Evolutionary conservation across 2,888 invertebrate species (phyloP).

Genomic region (Monochamus alternatus): DNA sequence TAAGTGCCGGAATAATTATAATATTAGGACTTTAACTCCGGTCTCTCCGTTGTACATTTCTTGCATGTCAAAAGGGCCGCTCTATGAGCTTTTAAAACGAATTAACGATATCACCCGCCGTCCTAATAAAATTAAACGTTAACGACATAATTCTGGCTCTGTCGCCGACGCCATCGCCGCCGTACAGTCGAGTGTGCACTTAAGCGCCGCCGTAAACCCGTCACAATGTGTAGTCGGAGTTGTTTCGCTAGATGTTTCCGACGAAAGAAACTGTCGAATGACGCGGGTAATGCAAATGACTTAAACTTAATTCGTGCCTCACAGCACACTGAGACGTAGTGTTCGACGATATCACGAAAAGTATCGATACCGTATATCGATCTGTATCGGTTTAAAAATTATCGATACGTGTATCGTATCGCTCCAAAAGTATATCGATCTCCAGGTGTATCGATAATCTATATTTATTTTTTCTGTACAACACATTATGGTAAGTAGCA

Average conservation of each 20-base stretch:
- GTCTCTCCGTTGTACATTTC: constrained; percentile 60
- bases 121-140: constrained; percentile 52
- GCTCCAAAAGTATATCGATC: too few relatives aligned
- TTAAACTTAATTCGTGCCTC: neutral
- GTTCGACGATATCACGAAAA: too few relatives aligned
- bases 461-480: too few relatives aligned
- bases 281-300: neutral
- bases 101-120: constrained; percentile 57
- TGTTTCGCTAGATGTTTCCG: constrained; percentile 7
- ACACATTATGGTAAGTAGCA: too few relatives aligned
- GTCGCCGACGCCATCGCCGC: constrained; percentile 15
- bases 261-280: constrained; percentile 3
- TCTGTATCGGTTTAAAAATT: too few relatives aligned
- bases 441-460: too few relatives aligned
- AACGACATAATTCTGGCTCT: constrained; percentile 40
- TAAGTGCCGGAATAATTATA: constrained; percentile 68
- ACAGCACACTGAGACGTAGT: too few relatives aligned
- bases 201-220: constrained; percentile 27
- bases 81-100: constrained; percentile 54
- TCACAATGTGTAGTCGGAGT: constrained; percentile 29
- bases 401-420: too few relatives aligned
- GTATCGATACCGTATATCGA: too few relatives aligned
- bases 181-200: constrained; percentile 8
- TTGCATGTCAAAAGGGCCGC: constrained; percentile 60
- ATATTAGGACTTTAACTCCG: constrained; percentile 63